Evolutionary conservation across 2,113 vertebrate species (phyloP).

Genomic region (Scalopus aquaticus): DNA sequence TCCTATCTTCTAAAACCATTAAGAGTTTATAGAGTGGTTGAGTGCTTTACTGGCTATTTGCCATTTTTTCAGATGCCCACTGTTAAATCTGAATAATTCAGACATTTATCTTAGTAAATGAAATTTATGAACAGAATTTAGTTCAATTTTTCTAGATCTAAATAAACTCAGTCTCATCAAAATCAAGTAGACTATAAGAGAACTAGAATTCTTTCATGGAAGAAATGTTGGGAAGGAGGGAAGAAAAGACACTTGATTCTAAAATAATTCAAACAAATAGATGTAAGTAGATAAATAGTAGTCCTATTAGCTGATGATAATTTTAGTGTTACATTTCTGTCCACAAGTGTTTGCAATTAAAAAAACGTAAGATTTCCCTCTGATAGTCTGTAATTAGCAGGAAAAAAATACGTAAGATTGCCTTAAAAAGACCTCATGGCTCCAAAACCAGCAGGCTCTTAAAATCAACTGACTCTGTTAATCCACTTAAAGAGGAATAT

Average conservation of each 20-base stretch:
- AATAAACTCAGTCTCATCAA: not conserved
- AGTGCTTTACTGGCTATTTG: conserved; percentile 36
- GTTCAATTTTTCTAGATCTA: not conserved
- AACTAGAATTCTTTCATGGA: not conserved
- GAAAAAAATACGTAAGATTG: conserved; percentile 6
- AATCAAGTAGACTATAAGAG: not conserved
- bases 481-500: not conserved
- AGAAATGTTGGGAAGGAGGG: not conserved
- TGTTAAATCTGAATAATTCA: conserved; percentile 27
- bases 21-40: not conserved
- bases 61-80: not conserved
- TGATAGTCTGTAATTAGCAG: not conserved
- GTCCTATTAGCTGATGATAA: not conserved
- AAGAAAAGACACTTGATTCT: not conserved
- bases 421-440: not conserved
- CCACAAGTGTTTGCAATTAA: not conserved
- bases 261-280: not conserved
- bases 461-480: not conserved
- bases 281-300: not conserved
- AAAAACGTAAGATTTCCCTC: not conserved
- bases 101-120: conserved; percentile 20
- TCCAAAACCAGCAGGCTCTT: not conserved
- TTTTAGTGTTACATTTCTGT: not conserved
- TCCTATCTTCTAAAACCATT: not conserved
- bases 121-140: not conserved